A percentile compares a stretch with the other conserved stretches of the same genome.
phyloP scores from a whole-genome alignment of 2,797 vertebrate genomes.

The Gymnodraco acuticeps region DNA sequence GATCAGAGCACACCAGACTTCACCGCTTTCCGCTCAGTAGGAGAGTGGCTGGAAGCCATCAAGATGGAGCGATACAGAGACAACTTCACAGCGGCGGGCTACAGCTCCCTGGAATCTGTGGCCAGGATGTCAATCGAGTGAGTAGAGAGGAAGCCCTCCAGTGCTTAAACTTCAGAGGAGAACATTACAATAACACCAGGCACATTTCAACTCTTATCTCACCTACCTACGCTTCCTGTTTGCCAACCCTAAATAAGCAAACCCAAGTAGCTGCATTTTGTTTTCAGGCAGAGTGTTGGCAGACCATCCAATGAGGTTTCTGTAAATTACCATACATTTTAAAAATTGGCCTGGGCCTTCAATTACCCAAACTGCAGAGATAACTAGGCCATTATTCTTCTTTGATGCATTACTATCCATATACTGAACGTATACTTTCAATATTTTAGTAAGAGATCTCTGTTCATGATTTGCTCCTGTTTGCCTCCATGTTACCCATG shows the following conservation, averaged over 20 bases:
- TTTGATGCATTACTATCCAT: neutral
- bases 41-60: slow-evolving; percentile 99
- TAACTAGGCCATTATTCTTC: neutral
- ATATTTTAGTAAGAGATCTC: neutral
- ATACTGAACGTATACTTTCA: neutral
- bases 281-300: neutral
- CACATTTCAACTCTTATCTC: slow-evolving; percentile 9
- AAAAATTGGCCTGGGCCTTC: neutral
- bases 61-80: slow-evolving; percentile 99
- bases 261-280: neutral
- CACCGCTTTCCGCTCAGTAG: slow-evolving; percentile 95
- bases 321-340: neutral
- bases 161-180: slow-evolving; percentile 31
- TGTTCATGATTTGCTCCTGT: neutral
- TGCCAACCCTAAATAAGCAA: neutral
- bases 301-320: neutral
- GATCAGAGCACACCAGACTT: slow-evolving; percentile 98
- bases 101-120: slow-evolving; percentile 97
- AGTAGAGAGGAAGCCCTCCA: slow-evolving; percentile 71
- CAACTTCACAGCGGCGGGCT: slow-evolving; percentile 98
- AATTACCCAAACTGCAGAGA: neutral
- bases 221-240: slow-evolving; percentile 6
- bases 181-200: slow-evolving; percentile 19
- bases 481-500: slow-evolving; percentile 4
- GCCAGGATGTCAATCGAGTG: slow-evolving; percentile 99